Conservation (phyloP, 2,888 invertebrate genomes). For the Crematogaster levior region DNA sequence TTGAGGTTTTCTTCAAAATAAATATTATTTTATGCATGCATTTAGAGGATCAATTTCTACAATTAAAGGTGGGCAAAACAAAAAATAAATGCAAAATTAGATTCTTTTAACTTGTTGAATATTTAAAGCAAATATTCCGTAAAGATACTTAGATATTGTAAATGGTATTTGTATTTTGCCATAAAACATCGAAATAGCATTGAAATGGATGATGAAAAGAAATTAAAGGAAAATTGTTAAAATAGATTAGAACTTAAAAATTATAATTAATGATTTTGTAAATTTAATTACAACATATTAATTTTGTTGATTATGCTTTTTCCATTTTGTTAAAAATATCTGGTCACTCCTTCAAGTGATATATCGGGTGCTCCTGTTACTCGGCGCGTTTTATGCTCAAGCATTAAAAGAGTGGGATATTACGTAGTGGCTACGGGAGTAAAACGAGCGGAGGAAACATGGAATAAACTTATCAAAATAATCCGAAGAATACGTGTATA, state of each 20-base stretch:
- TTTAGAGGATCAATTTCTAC: neutral
- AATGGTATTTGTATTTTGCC: slow-evolving; percentile 23
- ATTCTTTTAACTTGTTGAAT: slow-evolving; percentile 6
- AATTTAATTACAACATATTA: neutral
- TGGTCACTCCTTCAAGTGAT: slow-evolving; percentile 46
- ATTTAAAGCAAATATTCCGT: neutral
- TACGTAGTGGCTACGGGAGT: no score
- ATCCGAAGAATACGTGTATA: slow-evolving; percentile 80
- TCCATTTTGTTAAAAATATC: slow-evolving; percentile 28
- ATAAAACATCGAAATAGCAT: slow-evolving; percentile 30
- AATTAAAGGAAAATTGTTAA: neutral
- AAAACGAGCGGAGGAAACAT: slow-evolving; percentile 46
- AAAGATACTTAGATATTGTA: neutral
- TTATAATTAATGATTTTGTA: neutral
- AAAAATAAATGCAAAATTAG: neutral
- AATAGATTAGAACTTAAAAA: neutral
- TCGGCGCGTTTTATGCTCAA: slow-evolving; percentile 49
- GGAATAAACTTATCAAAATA: slow-evolving; percentile 77
- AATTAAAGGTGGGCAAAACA: neutral
- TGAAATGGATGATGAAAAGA: neutral
- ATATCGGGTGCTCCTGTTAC: slow-evolving; percentile 34
- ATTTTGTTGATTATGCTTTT: slow-evolving; percentile 7
- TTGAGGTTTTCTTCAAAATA: neutral
- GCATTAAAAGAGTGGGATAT: slow-evolving; percentile 16
- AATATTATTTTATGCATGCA: neutral